phyloP scores from a whole-genome alignment of 2,888 invertebrate species.

The Tetrapedia diversipes region DNA sequence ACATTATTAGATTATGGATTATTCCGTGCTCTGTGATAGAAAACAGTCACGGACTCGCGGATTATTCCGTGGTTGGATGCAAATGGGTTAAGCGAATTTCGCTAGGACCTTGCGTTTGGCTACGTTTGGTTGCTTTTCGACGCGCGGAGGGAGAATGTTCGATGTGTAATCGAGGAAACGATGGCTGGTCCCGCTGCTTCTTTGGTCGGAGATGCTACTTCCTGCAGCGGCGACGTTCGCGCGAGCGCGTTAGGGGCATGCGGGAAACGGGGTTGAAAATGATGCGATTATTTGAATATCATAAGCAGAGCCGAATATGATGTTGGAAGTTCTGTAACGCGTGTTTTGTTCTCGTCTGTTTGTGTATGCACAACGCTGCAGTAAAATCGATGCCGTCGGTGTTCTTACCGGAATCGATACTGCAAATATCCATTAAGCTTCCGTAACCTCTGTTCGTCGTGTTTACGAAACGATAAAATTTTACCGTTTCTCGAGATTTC shows the following conservation, averaged over 20 bases:
- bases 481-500: too few relatives aligned
- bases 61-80: too few relatives aligned
- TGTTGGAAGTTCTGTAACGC: not conserved
- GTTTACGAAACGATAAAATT: too few relatives aligned
- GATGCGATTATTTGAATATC: conserved; percentile 3
- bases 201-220: not conserved
- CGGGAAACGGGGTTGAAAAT: not conserved
- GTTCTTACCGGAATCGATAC: not conserved
- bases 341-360: not conserved
- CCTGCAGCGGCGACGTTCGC: too few relatives aligned
- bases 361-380: too few relatives aligned
- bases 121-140: not conserved
- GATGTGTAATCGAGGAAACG: conserved; percentile 10
- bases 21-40: too few relatives aligned
- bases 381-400: not conserved
- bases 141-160: not conserved
- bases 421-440: not conserved
- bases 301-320: not conserved
- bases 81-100: conserved; percentile 8
- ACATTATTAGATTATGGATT: too few relatives aligned
- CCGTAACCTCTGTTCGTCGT: too few relatives aligned
- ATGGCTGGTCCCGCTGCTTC: not conserved
- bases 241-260: too few relatives aligned
- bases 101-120: not conserved
- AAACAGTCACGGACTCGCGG: too few relatives aligned